These are phyloP conservation scores for Drosophila maculinotata DNA, from an alignment of 2,888 invertebrate species.

Conservation along the genomic window DNA sequence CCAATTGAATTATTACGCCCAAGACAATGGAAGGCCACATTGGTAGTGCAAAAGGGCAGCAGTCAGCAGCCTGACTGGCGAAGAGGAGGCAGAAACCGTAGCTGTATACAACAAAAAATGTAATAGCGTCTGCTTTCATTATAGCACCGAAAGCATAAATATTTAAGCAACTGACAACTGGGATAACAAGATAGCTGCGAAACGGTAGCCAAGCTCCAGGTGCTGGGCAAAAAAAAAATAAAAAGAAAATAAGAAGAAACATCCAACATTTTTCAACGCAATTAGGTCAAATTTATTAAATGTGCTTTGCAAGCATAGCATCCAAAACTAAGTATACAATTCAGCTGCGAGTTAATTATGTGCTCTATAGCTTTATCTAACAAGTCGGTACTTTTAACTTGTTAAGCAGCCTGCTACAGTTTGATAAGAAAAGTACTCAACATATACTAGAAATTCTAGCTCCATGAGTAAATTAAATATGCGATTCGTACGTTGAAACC, in stretches of 20 bases:
- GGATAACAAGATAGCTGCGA: conserved; percentile 65
- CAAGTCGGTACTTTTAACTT: neutral
- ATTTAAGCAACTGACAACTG: conserved; percentile 73
- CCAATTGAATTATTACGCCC: conserved; percentile 73
- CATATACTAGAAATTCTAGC: neutral
- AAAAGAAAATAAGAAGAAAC: neutral
- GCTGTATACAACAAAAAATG: conserved; percentile 6
- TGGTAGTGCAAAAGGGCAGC: conserved; percentile 6
- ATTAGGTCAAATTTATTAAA: conserved; percentile 63
- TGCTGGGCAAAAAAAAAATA: conserved; percentile 1
- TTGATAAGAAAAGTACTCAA: neutral
- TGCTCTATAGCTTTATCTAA: conserved; percentile 11
- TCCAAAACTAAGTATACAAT: conserved; percentile 15
- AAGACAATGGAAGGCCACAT: conserved; percentile 55
- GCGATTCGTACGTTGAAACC: no score
- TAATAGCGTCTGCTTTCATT: conserved; percentile 77
- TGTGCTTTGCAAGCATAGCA: conserved; percentile 12
- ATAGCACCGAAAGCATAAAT: conserved; percentile 70
- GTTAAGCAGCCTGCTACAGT: neutral
- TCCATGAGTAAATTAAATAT: no score
- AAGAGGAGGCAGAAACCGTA: conserved; percentile 4
- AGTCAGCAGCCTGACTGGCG: neutral
- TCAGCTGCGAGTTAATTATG: conserved; percentile 44
- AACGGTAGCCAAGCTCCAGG: conserved; percentile 22
- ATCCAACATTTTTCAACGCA: conserved; percentile 50